These are phyloP conservation scores for Charina bottae DNA, from an alignment of 2,113 vertebrate species.

Conservation along the genomic window DNA sequence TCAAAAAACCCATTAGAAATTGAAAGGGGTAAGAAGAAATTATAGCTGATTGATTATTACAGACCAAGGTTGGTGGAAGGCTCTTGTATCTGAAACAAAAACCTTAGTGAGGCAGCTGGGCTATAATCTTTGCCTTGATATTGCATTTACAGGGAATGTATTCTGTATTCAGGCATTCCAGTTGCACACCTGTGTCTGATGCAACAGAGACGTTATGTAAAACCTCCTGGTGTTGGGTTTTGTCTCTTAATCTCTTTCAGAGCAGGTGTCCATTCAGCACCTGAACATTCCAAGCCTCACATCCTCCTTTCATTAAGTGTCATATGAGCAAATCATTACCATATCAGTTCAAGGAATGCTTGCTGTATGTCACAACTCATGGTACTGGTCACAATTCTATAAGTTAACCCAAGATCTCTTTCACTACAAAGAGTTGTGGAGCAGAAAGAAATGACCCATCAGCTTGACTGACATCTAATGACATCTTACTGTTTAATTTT, in stretches of 20 bases:
- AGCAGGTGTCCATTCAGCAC: too few relatives aligned
- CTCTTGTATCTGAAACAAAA: not conserved
- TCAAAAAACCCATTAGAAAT: too few relatives aligned
- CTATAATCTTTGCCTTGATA: not conserved
- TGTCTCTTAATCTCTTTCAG: not conserved
- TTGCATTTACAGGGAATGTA: not conserved
- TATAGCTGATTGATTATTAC: not conserved
- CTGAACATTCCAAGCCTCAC: not conserved
- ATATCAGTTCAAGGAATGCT: not conserved
- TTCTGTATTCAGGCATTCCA: not conserved
- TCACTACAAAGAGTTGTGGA: not conserved
- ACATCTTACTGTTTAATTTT: conserved; percentile 21
- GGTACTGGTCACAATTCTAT: not conserved
- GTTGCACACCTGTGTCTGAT: not conserved
- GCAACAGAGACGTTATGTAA: not conserved
- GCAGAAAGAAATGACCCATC: conserved; percentile 18
- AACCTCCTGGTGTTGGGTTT: not conserved
- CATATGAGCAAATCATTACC: not conserved
- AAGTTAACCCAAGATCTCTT: not conserved
- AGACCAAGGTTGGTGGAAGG: not conserved
- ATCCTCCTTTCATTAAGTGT: not conserved
- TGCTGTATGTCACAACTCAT: not conserved
- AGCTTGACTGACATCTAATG: not conserved
- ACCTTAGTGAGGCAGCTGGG: not conserved
- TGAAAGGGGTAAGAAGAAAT: too few relatives aligned